Conservation (phyloP, 1,140 invertebrate species). For the Helicoverpa armigera region DNA sequence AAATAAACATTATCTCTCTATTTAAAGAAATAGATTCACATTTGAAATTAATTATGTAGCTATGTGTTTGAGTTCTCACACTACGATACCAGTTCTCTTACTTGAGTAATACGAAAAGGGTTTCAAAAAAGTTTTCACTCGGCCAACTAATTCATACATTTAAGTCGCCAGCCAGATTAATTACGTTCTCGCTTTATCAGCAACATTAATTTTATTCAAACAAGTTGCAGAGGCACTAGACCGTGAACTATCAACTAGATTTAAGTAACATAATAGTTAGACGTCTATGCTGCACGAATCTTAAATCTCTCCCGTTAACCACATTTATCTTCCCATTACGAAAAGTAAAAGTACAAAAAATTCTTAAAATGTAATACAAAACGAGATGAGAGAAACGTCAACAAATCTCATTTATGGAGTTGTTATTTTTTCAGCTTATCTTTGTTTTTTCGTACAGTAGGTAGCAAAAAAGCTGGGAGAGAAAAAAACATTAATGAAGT, state of each 20-base stretch:
- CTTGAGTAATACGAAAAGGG: too few relatives aligned
- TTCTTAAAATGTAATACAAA: slow-evolving; percentile 36
- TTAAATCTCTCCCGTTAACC: slow-evolving; percentile 21
- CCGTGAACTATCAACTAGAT: slow-evolving; percentile 31
- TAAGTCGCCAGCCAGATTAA: neutral
- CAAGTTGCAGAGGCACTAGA: slow-evolving; percentile 4
- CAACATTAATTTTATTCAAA: slow-evolving; percentile 23
- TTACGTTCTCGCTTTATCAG: slow-evolving; percentile 1
- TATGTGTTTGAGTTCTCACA: too few relatives aligned
- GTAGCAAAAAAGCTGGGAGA: slow-evolving; percentile 45
- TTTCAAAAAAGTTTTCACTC: too few relatives aligned
- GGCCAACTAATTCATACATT: neutral
- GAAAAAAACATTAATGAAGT: slow-evolving; percentile 78
- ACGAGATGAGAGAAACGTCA: slow-evolving; percentile 28
- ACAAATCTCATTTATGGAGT: slow-evolving; percentile 42
- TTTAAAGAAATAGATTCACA: too few relatives aligned
- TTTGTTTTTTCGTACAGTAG: slow-evolving; percentile 41
- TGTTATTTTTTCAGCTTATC: slow-evolving; percentile 48
- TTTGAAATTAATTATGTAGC: too few relatives aligned
- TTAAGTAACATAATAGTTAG: slow-evolving; percentile 13
- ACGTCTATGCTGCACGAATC: neutral
- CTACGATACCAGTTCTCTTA: too few relatives aligned
- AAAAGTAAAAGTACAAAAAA: slow-evolving; percentile 9
- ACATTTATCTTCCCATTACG: slow-evolving; percentile 29
- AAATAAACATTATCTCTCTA: too few relatives aligned